phyloP scores from a whole-genome alignment of 35 echinoderm and acorn worm species.

The Patiria miniata region DNA sequence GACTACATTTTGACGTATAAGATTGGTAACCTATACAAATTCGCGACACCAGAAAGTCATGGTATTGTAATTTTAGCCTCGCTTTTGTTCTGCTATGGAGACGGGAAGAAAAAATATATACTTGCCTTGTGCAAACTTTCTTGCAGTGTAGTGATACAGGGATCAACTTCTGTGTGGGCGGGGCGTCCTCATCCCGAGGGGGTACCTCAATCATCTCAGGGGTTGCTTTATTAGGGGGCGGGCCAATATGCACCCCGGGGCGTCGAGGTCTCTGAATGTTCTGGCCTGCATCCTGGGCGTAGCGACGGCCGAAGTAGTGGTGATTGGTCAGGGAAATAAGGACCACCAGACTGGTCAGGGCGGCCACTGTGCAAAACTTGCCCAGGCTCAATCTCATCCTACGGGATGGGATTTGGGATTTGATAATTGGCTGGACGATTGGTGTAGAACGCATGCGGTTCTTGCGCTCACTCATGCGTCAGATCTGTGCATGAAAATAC shows the following conservation, averaged over 20 bases:
- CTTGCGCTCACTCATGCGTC: too few species aligned
- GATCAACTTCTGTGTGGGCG: neutral
- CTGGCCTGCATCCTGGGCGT: neutral
- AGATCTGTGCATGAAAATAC: too few species aligned
- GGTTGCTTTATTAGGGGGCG: neutral
- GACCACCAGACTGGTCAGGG: neutral
- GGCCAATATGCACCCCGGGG: neutral
- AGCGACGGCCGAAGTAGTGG: neutral
- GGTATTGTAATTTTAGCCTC: too few species aligned
- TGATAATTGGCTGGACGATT: too few species aligned
- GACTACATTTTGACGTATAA: too few species aligned
- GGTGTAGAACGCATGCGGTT: too few species aligned
- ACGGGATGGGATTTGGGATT: neutral
- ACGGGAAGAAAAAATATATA: neutral
- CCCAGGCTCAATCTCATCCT: neutral
- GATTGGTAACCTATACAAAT: too few species aligned
- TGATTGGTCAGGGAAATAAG: neutral
- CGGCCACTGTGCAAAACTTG: neutral
- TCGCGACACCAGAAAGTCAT: too few species aligned
- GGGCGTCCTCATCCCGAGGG: neutral
- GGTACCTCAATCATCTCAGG: slow-evolving; percentile 7
- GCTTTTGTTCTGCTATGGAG: too few species aligned
- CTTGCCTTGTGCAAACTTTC: neutral
- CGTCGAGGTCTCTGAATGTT: neutral
- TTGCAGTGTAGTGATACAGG: slow-evolving; percentile 12